These are phyloP conservation scores for Pelochelys cantorii DNA, from an alignment of 2,797 vertebrate genomes.

Conservation along the genomic window DNA sequence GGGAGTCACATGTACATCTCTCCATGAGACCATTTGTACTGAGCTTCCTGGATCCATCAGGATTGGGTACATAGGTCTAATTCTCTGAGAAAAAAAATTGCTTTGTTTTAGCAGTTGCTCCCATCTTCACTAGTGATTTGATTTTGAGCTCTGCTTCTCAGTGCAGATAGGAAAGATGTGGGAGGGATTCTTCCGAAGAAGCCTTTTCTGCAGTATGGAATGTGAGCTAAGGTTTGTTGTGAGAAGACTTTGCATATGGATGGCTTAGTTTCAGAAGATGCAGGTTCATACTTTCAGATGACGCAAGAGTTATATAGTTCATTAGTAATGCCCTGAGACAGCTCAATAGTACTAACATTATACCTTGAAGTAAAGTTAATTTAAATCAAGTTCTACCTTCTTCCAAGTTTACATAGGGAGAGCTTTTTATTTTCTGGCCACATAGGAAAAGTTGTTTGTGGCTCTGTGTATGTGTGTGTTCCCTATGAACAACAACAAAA, in stretches of 20 bases:
- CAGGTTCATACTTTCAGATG: not conserved
- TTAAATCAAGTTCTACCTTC: not conserved
- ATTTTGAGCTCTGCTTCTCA: not conserved
- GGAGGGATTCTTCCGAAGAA: not conserved
- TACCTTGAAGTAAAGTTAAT: not conserved
- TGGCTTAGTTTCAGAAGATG: not conserved
- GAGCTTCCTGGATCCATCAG: not conserved
- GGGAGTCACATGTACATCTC: not conserved
- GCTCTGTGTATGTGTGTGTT: too few relatives aligned
- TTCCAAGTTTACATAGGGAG: not conserved
- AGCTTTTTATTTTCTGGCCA: not conserved
- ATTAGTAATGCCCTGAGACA: not conserved
- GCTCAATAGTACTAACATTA: not conserved
- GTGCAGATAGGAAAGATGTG: not conserved
- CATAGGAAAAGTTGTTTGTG: not conserved
- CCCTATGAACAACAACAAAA: not conserved
- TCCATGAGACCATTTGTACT: not conserved
- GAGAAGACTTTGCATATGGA: not conserved
- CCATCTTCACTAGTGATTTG: not conserved
- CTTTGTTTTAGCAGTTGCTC: not conserved
- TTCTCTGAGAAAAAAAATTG: not conserved
- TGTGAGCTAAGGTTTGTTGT: not conserved
- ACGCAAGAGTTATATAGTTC: not conserved
- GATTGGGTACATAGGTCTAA: not conserved
- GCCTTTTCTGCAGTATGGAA: accelerated